Base-by-base conservation (phyloP, 2,888 invertebrate genomes). In the Papilio elwesi region DNA sequence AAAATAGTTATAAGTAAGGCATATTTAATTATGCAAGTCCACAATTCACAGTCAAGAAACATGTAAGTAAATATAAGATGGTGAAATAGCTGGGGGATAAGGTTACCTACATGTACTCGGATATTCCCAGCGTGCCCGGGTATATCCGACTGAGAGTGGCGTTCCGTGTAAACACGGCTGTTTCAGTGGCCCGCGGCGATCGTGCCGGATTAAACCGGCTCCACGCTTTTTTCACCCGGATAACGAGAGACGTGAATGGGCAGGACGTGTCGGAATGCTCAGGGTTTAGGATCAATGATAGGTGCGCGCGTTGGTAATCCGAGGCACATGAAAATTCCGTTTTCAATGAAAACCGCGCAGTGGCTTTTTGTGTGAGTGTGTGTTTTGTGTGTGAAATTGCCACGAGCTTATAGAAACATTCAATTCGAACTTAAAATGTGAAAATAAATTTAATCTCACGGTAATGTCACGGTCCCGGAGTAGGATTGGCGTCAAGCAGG, bases 81-180 rank as follows among this genome's bases (percentile, higher is more conserved):
- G 55, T 68, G 65, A 57, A 69, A 64, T 59, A 69, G 65, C 69
- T 57, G 52, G 67, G 26, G 59, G 51, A 62, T 51, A 67, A 52
- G 51, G 70, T 52, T 67, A 71, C 51, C 66, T 67, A 63, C 49
- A 69, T 59, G 53, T 52, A 16, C 36, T 53, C 70, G 66, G 57
- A 57, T 66, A 65, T 71, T 57, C 57, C 26, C 70, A 52, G 64
- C 49, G 62, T 48, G 63, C 51, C 59, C 73, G 73, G 65, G 15
- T 59, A 74, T 68, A 70, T 76, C 75, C 74, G 75, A 70, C 74
- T 70, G 75, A 76, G 82, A 85, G 85, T 86, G 84, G 79, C 76
- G 80, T 83, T 84, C 77, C 85, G 68, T 85, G 85, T 85, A 82
- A 83, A 83, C 82, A 83, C 76, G 75, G 76, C 76, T 74, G 78